These are phyloP conservation scores for Nesoenas mayeri DNA, from an alignment of 2,113 vertebrate genomes.

Conservation along the genomic window DNA sequence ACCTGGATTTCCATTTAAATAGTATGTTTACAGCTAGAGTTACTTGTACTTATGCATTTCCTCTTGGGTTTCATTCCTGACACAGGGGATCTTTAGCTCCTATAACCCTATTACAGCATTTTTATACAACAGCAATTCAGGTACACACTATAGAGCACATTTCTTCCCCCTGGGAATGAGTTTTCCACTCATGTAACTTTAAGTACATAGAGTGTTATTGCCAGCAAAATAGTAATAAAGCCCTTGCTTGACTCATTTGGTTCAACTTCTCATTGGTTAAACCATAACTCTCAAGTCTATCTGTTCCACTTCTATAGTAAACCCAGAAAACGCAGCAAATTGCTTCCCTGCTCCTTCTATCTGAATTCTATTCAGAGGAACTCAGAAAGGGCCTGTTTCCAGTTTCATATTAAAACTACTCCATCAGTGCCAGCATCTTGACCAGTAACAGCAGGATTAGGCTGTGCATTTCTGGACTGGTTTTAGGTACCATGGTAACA, in stretches of 20 bases:
- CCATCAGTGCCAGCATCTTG: background rate
- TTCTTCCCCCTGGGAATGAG: slow-evolving; percentile 39
- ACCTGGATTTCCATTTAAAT: slow-evolving; percentile 73
- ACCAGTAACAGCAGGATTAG: background rate
- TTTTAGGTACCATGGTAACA: background rate
- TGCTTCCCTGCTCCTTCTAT: background rate
- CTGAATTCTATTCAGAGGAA: background rate
- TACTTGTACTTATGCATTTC: slow-evolving; percentile 58
- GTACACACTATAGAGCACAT: slow-evolving; percentile 23
- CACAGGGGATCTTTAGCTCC: slow-evolving; percentile 55
- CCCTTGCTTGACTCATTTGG: slow-evolving; percentile 45
- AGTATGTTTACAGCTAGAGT: slow-evolving; percentile 53
- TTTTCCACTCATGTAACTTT: slow-evolving; percentile 57
- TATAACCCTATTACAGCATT: slow-evolving; percentile 43
- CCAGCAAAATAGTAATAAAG: slow-evolving; percentile 37
- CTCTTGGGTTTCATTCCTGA: slow-evolving; percentile 55
- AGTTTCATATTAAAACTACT: background rate
- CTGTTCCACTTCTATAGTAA: slow-evolving; percentile 17
- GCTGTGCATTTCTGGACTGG: background rate
- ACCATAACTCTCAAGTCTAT: slow-evolving; percentile 7
- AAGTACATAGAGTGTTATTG: slow-evolving; percentile 46
- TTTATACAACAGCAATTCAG: slow-evolving; percentile 59
- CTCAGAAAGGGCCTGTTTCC: background rate
- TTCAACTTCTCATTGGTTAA: slow-evolving; percentile 25
- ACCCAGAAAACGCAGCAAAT: background rate